These are phyloP conservation scores for Istiophorus platypterus DNA, from an alignment of 2,113 vertebrate genomes.

Conservation along the genomic window DNA sequence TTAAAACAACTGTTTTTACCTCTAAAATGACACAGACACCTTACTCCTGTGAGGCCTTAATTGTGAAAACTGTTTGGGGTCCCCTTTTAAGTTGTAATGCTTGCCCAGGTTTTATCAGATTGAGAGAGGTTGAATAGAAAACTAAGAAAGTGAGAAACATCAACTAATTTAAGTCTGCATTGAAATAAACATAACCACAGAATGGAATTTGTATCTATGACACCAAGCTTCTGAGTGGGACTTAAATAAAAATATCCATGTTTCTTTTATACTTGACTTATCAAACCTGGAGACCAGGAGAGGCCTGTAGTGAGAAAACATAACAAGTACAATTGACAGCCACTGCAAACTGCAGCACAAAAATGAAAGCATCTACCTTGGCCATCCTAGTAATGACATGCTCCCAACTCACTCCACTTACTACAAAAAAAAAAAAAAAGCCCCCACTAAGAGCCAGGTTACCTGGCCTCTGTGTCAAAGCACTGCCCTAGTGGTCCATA, in stretches of 20 bases:
- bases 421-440: background rate
- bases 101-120: background rate
- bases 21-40: too few species aligned
- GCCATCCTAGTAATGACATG: background rate
- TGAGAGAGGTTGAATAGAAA: background rate
- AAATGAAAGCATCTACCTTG: conserved; percentile 3
- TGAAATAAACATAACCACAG: background rate
- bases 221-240: background rate
- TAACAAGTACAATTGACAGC: conserved; percentile 1
- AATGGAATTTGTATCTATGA: background rate
- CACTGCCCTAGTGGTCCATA: background rate
- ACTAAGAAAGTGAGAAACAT: background rate
- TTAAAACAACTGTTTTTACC: too few species aligned
- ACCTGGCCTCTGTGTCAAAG: conserved; percentile 2
- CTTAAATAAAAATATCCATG: background rate
- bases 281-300: background rate
- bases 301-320: background rate
- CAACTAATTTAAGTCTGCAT: background rate
- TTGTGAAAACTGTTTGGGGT: too few species aligned
- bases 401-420: background rate
- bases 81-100: background rate
- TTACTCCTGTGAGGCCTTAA: too few species aligned
- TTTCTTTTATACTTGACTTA: background rate
- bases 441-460: background rate
- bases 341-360: background rate